phyloP scores from a whole-genome alignment of 2,888 invertebrate genomes.

The Coremacera marginata region DNA sequence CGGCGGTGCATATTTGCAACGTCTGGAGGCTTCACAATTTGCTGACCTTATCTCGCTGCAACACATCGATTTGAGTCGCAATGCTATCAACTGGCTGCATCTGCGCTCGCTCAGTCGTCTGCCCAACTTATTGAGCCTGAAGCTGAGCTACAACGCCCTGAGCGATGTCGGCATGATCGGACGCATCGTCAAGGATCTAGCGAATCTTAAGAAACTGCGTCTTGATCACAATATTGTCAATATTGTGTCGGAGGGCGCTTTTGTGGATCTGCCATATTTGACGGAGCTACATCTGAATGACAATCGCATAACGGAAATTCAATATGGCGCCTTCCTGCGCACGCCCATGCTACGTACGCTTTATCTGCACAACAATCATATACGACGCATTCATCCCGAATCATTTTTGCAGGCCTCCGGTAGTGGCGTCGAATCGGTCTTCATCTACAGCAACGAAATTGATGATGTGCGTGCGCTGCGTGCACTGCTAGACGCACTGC shows the following conservation, averaged over 20 bases:
- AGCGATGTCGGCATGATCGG: conserved; percentile 86
- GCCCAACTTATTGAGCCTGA: conserved; percentile 78
- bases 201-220: conserved; percentile 77
- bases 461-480: conserved; percentile 81
- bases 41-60: conserved; percentile 78
- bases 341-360: conserved; percentile 80
- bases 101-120: conserved; percentile 79
- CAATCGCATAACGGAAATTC: conserved; percentile 81
- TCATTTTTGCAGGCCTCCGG: conserved; percentile 82
- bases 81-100: conserved; percentile 83
- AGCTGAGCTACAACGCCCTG: conserved; percentile 80
- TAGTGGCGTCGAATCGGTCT: conserved; percentile 82
- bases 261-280: conserved; percentile 81
- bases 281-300: conserved; percentile 77
- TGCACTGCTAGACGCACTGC: conserved; percentile 81
- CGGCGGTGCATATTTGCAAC: conserved; percentile 76
- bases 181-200: conserved; percentile 80
- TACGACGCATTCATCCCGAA: conserved; percentile 84
- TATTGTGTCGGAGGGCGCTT: conserved; percentile 80
- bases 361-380: conserved; percentile 82
- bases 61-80: conserved; percentile 81
- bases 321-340: conserved; percentile 84
- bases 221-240: conserved; percentile 81
- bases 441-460: conserved; percentile 82
- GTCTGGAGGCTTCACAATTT: conserved; percentile 81